Evolutionary conservation across 2,888 invertebrate genomes (phyloP), one percentile per base, ranked within the genome.

Genomic region (Acleris emargana): DNA sequence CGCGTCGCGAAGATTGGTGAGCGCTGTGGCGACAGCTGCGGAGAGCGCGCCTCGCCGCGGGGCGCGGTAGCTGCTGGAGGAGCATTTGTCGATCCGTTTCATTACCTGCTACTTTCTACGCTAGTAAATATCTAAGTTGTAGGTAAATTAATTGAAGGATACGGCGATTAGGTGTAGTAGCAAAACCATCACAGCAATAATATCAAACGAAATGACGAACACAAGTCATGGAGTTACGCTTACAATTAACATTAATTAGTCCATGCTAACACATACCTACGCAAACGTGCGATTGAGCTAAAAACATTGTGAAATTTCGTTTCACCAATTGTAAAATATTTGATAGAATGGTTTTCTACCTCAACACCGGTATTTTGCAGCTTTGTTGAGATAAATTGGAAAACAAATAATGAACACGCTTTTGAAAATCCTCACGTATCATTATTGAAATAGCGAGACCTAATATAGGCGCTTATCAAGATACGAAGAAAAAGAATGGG

Each of bases 1-100:
- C 72, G 69, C 73, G 73, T 72, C 72, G 69, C 71, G 69, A 76
- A 82, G 83, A 83, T 83, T 84, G 84, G 81, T 81, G 79, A 80
- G 83, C 81, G 77, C 77, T 77, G 81, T 85, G 75, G 75, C 75
- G 78, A 77, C 83, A 85, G 79, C 77, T 83, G 83, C 71, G 72
- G 74, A 77, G 74, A 74, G 71, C 72, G 67, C 69, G 73, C 72
- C 71, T 71, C 68, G 74, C 74, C 71, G 71, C 77, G 73, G 72
- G 1, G 38, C 25, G 32, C 61, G 22, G 54, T 22, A 22, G 11
- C 53, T 45, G 45, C 16, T 16, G 16, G n/a, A 6, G 45, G n/a
- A 45, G 5, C n/a, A 45, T 38, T 38, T 13, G 38, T 13, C 38
- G 13, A 1, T 4, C 38, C 11, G 38, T 38, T 38, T 28, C 6